Percentiles rank a stretch among this genome's conserved stretches.
Conservation (phyloP, 1,140 invertebrate genomes). For the Globodera rostochiensis region DNA sequence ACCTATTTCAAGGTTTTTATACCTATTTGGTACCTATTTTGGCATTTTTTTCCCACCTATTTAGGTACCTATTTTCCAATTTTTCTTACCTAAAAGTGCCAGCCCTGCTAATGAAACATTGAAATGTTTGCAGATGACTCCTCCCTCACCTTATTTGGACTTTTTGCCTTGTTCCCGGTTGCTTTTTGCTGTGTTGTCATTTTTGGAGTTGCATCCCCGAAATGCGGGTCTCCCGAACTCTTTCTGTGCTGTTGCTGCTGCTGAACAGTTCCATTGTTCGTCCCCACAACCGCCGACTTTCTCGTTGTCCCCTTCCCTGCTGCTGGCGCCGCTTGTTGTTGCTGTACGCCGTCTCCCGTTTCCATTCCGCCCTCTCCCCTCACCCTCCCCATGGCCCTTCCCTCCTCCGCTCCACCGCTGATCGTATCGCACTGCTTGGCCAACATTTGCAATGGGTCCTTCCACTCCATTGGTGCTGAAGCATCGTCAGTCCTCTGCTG, state of each 20-base stretch:
- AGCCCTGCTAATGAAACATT: too few species aligned
- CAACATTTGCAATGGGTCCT: constrained; percentile 28
- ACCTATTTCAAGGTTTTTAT: too few species aligned
- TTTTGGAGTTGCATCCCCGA: background rate
- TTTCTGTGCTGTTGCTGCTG: background rate
- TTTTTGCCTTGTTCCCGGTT: constrained; percentile 11
- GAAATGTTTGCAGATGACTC: background rate
- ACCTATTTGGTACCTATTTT: too few species aligned
- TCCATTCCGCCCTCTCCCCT: background rate
- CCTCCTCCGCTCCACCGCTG: constrained; percentile 19
- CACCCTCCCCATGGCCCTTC: constrained; percentile 1
- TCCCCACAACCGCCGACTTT: background rate
- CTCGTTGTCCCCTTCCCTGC: background rate
- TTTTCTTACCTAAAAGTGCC: too few species aligned
- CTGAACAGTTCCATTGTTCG: background rate
- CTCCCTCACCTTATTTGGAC: constrained; percentile 21
- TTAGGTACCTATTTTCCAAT: too few species aligned
- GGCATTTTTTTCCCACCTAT: too few species aligned
- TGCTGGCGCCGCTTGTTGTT: background rate
- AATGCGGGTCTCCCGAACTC: background rate
- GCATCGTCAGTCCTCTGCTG: constrained; percentile 2
- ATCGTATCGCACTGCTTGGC: constrained; percentile 32
- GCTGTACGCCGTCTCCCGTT: background rate
- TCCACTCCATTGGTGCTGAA: constrained; percentile 14
- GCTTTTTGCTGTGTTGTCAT: background rate